Evolutionary conservation across 2,113 vertebrate genomes (phyloP).

Genomic region (Atlantisia rogersi): DNA sequence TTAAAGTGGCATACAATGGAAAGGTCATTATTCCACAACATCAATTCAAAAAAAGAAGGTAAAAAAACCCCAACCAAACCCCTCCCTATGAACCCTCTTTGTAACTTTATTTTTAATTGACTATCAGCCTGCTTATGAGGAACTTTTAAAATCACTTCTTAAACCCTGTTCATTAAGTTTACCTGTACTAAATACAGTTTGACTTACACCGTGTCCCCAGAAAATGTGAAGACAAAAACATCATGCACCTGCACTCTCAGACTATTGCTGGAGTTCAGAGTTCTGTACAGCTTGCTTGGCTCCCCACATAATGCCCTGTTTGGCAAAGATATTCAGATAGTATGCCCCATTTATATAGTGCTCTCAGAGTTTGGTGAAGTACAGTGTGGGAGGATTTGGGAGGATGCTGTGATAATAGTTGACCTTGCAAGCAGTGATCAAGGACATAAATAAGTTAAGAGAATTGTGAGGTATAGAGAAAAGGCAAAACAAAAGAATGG

Average conservation of each 20-base stretch:
- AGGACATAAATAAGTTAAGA: neutral
- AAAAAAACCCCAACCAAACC: too few species aligned
- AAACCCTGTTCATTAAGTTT: neutral
- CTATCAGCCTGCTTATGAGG: neutral
- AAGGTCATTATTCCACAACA: neutral
- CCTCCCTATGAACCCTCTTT: neutral
- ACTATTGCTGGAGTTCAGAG: neutral
- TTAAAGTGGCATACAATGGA: neutral
- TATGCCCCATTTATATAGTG: neutral
- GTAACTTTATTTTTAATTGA: neutral
- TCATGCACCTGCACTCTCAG: neutral
- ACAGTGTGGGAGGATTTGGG: neutral
- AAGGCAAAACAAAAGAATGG: neutral
- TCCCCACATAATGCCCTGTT: neutral
- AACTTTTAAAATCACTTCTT: neutral
- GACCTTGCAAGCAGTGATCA: neutral
- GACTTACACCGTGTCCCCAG: neutral
- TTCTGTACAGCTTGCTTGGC: neutral
- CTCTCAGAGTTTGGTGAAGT: neutral
- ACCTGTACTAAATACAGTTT: neutral
- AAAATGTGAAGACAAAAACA: constrained; percentile 5
- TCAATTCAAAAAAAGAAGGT: neutral
- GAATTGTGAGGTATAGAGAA: neutral
- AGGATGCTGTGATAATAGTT: neutral
- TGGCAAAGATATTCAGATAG: neutral